phyloP scores from a whole-genome alignment of 1,140 invertebrate species.

The Drosophila albomicans region DNA sequence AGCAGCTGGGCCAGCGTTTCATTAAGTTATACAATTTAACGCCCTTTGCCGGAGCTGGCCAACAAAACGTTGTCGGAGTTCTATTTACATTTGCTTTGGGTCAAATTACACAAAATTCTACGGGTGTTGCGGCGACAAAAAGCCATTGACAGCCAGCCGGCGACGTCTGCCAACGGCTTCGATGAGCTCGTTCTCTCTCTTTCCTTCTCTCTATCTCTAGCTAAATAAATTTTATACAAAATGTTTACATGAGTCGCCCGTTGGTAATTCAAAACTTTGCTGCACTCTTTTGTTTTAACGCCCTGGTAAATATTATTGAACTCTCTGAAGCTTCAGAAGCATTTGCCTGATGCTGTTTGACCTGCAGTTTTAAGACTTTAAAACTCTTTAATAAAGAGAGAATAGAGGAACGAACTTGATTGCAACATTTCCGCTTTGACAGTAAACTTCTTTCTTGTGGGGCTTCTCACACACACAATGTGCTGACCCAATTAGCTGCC shows the following conservation, averaged over 20 bases:
- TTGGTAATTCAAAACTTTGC: constrained; percentile 75
- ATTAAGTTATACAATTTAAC: constrained; percentile 84
- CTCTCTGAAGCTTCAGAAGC: constrained; percentile 11
- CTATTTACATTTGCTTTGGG: constrained; percentile 83
- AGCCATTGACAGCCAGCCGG: constrained; percentile 71
- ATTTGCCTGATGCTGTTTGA: not conserved
- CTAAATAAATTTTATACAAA: constrained; percentile 73
- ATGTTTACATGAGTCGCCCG: constrained; percentile 62
- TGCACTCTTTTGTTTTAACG: constrained; percentile 62
- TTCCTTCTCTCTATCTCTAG: constrained; percentile 31
- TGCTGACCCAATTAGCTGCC: constrained; percentile 70
- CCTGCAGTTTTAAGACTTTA: constrained; percentile 45
- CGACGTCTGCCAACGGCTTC: constrained; percentile 46
- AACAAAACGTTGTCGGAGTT: constrained; percentile 63
- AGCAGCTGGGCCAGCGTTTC: constrained; percentile 67
- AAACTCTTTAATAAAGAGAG: constrained; percentile 12
- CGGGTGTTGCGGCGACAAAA: constrained; percentile 80
- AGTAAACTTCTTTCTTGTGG: constrained; percentile 16
- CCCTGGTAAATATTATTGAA: constrained; percentile 72
- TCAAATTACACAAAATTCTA: constrained; percentile 84
- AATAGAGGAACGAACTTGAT: not conserved
- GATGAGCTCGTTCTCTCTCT: not conserved
- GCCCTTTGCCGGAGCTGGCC: constrained; percentile 70
- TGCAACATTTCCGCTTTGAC: constrained; percentile 28
- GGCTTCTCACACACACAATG: constrained; percentile 24